Evolutionary conservation across 2,797 vertebrate genomes (phyloP).

Genomic region (Chanos chanos): DNA sequence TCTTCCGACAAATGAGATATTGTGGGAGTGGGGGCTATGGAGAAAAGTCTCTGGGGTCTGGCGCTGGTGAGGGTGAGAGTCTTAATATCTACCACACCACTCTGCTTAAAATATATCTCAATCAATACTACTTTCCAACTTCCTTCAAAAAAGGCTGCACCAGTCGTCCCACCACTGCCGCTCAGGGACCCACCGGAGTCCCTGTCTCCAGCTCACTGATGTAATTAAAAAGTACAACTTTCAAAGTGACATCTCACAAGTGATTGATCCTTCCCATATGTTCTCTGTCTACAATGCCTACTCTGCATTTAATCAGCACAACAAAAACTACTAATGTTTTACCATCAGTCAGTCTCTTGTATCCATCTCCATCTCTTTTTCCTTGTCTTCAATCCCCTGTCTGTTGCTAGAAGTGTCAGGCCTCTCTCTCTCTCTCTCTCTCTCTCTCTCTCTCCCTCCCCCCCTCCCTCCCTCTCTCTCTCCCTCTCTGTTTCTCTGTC

Average conservation of each 20-base stretch:
- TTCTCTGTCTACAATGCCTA: background rate
- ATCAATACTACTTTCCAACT: constrained; percentile 8
- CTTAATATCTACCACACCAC: no score
- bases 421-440: background rate
- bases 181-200: background rate
- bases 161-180: background rate
- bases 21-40: no score
- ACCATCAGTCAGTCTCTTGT: no score
- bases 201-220: constrained; percentile 10
- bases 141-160: background rate
- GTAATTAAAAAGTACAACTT: constrained; percentile 23
- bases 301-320: background rate
- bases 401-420: no score
- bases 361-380: background rate
- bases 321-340: no score
- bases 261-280: constrained; percentile 9
- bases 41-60: background rate
- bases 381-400: no score
- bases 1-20: background rate
- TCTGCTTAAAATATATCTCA: background rate
- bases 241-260: constrained; percentile 3
- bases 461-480: background rate
- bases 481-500: background rate
- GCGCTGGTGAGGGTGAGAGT: no score
- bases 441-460: background rate